These are phyloP conservation scores for Echiichthys vipera DNA, from an alignment of 2,797 vertebrate genomes.

Conservation along the genomic window DNA sequence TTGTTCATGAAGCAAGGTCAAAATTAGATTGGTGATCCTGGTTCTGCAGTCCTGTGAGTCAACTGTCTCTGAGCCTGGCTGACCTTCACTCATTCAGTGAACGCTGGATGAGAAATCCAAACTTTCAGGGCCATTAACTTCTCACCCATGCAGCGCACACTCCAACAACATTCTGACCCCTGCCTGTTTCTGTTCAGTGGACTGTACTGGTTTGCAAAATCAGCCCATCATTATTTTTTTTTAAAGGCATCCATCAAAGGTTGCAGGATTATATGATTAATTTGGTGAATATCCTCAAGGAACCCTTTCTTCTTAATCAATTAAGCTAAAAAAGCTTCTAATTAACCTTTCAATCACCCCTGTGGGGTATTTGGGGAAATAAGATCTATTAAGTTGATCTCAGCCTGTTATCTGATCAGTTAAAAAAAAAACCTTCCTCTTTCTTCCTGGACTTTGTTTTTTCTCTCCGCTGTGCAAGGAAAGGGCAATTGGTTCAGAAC, in stretches of 20 bases:
- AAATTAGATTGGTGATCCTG: neutral
- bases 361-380: neutral
- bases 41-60: neutral
- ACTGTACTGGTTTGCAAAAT: slow-evolving; percentile 1
- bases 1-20: neutral
- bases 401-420: neutral
- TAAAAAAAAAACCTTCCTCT: slow-evolving; percentile 8
- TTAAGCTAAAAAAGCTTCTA: slow-evolving; percentile 10
- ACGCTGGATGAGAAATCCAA: neutral
- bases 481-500: slow-evolving; percentile 42
- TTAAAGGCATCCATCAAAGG: neutral
- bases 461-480: neutral
- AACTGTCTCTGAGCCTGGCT: neutral
- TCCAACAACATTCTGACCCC: neutral
- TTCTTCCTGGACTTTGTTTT: slow-evolving; percentile 19
- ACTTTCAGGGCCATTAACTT: slow-evolving; percentile 4
- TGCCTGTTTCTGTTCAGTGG: neutral
- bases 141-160: neutral
- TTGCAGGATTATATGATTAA: neutral
- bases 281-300: slow-evolving; percentile 33
- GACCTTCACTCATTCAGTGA: neutral
- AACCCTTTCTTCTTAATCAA: neutral
- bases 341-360: slow-evolving; percentile 49
- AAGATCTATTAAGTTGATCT: neutral
- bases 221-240: neutral